Percentiles rank a stretch among this genome's conserved stretches.
Conservation (phyloP, 2,113 vertebrate genomes). For the Nestor notabilis region DNA sequence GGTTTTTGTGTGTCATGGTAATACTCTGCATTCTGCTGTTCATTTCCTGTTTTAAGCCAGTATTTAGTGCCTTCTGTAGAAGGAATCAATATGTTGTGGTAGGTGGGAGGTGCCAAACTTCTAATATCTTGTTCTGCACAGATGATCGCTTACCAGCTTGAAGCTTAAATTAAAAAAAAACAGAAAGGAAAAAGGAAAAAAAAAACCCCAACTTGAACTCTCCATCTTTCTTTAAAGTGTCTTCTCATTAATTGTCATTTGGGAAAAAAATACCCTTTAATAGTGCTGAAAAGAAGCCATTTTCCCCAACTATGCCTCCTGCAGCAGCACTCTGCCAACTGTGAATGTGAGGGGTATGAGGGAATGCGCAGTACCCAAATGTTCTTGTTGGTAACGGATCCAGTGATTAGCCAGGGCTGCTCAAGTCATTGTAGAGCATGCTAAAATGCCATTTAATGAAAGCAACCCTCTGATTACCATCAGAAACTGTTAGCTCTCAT, state of each 20-base stretch:
- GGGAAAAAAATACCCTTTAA: background rate
- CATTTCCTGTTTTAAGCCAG: conserved; percentile 59
- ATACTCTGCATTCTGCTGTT: conserved; percentile 34
- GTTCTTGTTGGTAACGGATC: background rate
- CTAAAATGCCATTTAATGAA: background rate
- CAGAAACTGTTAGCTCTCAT: background rate
- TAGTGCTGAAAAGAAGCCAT: background rate
- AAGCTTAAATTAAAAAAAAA: background rate
- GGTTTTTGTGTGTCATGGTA: conserved; percentile 24
- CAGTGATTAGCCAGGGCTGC: background rate
- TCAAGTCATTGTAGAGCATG: background rate
- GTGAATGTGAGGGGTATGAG: background rate
- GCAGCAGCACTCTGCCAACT: background rate
- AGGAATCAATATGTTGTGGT: conserved; percentile 55
- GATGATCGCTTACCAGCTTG: conserved; percentile 22
- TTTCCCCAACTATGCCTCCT: background rate
- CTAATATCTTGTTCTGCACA: background rate
- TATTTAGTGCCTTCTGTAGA: conserved; percentile 61
- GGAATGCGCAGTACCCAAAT: background rate
- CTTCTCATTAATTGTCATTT: background rate
- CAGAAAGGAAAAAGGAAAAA: background rate
- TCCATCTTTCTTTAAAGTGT: background rate
- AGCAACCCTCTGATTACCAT: background rate
- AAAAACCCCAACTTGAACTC: background rate
- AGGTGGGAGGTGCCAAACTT: conserved; percentile 46